Base-by-base conservation (phyloP, 1,140 invertebrate species). In the Caenorhabditis tropicalis region DNA sequence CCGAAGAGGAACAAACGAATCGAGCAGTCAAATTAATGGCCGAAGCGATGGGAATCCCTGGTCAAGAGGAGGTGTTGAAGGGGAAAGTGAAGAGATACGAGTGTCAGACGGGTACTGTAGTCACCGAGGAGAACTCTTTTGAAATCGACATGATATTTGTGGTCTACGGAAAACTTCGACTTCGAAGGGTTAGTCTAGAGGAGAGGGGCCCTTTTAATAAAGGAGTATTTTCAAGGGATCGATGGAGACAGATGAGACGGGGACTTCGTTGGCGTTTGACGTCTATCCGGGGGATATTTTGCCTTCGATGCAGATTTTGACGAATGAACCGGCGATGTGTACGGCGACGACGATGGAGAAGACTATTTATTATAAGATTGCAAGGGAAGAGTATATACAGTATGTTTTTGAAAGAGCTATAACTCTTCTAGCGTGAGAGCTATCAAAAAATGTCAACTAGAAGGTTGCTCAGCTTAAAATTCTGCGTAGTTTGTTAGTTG, bases 291-390 rank as follows among this genome's bases (percentile, higher is more conserved):
- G 91, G 9, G 92, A 93, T 81, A 86, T 93, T 48, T 90, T 92
- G 29, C 93, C 92, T 31, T 91, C 91, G 1, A 84, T 93, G 74
- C 92, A 92, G 84, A 90, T 93, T 0, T 85, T 93, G 83, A 93
- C 92, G 0, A 92, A 92, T 19, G 93, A 93, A 86, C 92, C 93
- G 7, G 92, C 92, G 12, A 92, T 93, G 87, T 93, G 92, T 88
- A 91, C 92, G 7, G 90, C 92, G 31, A 91, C 91, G 84, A 88
- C 88, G 7, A 89, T 91, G 33, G 70, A 36, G 19, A 51, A 79
- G 12, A 86, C 89, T 21, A 90, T 87, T 12, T 87, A 93, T 33
- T 91, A 89, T 7, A 80, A 88, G 33, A 92, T 93, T 39, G 88
- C 88, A 6, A 92, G 92, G 86, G 79, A 86, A 24, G 90, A 92